Evolutionary conservation across 2,797 vertebrate genomes (phyloP).

Genomic region (Hapalemur alaotrensis): DNA sequence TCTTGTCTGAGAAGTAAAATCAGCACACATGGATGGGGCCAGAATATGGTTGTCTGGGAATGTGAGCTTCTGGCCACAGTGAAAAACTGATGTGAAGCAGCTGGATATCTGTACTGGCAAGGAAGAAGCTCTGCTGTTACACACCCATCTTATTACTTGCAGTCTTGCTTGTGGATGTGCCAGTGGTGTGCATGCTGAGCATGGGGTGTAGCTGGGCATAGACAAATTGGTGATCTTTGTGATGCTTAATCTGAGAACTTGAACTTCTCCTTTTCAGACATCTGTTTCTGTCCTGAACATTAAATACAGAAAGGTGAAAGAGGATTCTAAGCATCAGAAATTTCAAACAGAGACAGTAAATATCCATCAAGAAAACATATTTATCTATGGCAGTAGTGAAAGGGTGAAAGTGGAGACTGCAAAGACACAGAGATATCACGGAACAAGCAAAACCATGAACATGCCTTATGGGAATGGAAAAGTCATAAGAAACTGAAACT

Average conservation of each 20-base stretch:
- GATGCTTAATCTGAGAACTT: conserved; percentile 4
- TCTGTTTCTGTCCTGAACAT: conserved; percentile 19
- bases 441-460: not conserved
- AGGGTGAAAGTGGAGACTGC: not conserved
- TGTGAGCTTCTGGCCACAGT: not conserved
- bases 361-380: conserved; percentile 1
- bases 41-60: not conserved
- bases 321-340: conserved; percentile 19
- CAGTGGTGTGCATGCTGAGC: not conserved
- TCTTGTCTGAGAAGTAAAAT: not conserved
- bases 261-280: conserved; percentile 10
- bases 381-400: not conserved
- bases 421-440: not conserved
- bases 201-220: not conserved
- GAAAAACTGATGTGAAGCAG: not conserved
- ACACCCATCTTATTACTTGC: not conserved
- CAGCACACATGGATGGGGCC: no score
- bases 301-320: conserved; percentile 39
- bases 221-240: not conserved
- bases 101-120: not conserved
- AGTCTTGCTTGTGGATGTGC: not conserved
- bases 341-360: conserved; percentile 30
- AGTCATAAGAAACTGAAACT: not conserved
- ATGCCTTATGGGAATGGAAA: not conserved
- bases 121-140: not conserved